These are phyloP conservation scores for Macroglossus sobrinus DNA, from an alignment of 2,113 vertebrate genomes.

Conservation along the genomic window DNA sequence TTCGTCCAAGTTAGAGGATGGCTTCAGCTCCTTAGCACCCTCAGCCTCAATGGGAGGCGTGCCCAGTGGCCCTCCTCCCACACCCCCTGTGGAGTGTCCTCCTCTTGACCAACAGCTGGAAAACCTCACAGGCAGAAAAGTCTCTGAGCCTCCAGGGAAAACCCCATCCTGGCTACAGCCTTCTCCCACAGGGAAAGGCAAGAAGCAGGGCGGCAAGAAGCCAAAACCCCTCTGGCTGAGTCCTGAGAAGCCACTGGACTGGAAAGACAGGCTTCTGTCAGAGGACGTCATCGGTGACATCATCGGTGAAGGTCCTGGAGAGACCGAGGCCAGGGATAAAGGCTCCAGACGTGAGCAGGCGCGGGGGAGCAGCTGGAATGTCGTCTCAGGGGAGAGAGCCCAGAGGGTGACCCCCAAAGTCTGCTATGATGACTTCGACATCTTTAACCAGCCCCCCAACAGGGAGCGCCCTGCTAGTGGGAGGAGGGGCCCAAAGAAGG, in stretches of 20 bases:
- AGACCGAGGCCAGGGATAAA: slow-evolving; percentile 69
- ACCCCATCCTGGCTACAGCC: slow-evolving; percentile 89
- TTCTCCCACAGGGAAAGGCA: slow-evolving; percentile 67
- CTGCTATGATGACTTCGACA: slow-evolving; percentile 68
- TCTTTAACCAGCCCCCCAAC: slow-evolving; percentile 37
- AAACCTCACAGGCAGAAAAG: slow-evolving; percentile 77
- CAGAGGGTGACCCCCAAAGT: neutral
- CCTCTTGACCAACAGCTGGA: slow-evolving; percentile 80
- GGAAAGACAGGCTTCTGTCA: neutral
- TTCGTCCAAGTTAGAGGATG: slow-evolving; percentile 31
- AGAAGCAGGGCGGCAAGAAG: slow-evolving; percentile 68
- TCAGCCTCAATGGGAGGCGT: neutral
- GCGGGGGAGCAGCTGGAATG: slow-evolving; percentile 59
- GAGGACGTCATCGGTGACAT: neutral
- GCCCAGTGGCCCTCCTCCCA: slow-evolving; percentile 59
- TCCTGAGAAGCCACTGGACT: slow-evolving; percentile 73
- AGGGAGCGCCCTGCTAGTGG: slow-evolving; percentile 84
- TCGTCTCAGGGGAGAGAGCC: slow-evolving; percentile 41
- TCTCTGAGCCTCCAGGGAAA: slow-evolving; percentile 75
- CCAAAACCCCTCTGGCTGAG: slow-evolving; percentile 86
- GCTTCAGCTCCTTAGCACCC: slow-evolving; percentile 38
- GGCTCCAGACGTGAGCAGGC: slow-evolving; percentile 68
- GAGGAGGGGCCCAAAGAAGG: slow-evolving; percentile 79
- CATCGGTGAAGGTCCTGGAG: slow-evolving; percentile 28
- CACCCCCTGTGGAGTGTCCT: slow-evolving; percentile 31